A percentile compares a stretch with the other conserved stretches of the same genome.
These are phyloP conservation scores for Prosapia bicincta DNA, from an alignment of 2,888 invertebrate species.

Conservation along the genomic window DNA sequence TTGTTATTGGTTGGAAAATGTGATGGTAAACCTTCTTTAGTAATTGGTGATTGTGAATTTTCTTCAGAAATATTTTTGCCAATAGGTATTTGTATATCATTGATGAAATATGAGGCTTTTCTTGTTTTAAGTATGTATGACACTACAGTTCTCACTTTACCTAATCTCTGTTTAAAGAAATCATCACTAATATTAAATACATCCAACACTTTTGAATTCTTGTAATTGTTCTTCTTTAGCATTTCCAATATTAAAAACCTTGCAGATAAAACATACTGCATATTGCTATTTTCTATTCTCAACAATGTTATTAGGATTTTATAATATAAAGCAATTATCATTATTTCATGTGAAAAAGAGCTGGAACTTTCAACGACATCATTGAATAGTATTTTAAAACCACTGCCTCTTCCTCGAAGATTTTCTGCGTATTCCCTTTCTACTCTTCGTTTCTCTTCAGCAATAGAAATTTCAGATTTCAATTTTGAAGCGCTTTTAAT, in stretches of 20 bases:
- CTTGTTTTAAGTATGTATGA: background rate
- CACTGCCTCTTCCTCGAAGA: background rate
- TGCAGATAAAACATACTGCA: background rate
- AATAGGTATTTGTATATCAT: too few species aligned
- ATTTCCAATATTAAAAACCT: background rate
- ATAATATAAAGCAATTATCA: background rate
- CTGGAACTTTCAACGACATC: background rate
- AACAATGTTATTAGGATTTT: background rate
- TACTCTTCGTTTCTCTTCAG: background rate
- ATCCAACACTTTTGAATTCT: background rate
- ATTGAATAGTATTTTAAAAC: background rate
- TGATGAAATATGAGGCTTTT: too few species aligned
- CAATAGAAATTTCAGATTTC: background rate
- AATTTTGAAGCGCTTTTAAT: background rate
- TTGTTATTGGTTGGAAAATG: too few species aligned
- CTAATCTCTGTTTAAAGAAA: background rate
- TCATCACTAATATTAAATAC: background rate
- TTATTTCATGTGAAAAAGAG: background rate
- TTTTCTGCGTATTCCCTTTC: background rate
- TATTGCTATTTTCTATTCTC: background rate
- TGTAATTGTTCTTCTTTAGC: background rate
- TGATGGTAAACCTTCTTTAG: too few species aligned
- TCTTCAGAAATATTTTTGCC: too few species aligned
- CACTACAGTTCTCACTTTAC: background rate
- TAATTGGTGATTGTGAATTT: too few species aligned